These are phyloP conservation scores for Bombyx mori DNA, from an alignment of 1,140 invertebrate species.

Conservation along the genomic window ASM3026992v2 NC_085121.1:4639001-4639500, in stretches of 20 bases:
- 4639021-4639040: conserved; percentile 51
- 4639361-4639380: conserved; percentile 84
- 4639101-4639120: conserved; percentile 41
- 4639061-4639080: conserved; percentile 58
- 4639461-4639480: no score
- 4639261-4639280: conserved; percentile 80
- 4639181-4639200: conserved; percentile 68
- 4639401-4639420: conserved; percentile 80
- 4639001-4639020: conserved; percentile 67
- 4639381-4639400: conserved; percentile 85
- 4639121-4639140: conserved; percentile 40
- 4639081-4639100: conserved; percentile 59
- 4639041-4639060: conserved; percentile 53
- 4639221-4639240: conserved; percentile 76
- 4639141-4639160: conserved; percentile 51
- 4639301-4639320: conserved; percentile 71
- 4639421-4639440: conserved; percentile 78
- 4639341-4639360: conserved; percentile 83
- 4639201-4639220: conserved; percentile 62
- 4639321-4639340: conserved; percentile 82
- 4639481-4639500: not conserved
- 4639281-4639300: conserved; percentile 89
- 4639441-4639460: conserved; percentile 68
- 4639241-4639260: conserved; percentile 83
- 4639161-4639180: conserved; percentile 54